Conservation (phyloP, 1,140 invertebrate genomes). For the Stegodyphus mimosarum region DNA sequence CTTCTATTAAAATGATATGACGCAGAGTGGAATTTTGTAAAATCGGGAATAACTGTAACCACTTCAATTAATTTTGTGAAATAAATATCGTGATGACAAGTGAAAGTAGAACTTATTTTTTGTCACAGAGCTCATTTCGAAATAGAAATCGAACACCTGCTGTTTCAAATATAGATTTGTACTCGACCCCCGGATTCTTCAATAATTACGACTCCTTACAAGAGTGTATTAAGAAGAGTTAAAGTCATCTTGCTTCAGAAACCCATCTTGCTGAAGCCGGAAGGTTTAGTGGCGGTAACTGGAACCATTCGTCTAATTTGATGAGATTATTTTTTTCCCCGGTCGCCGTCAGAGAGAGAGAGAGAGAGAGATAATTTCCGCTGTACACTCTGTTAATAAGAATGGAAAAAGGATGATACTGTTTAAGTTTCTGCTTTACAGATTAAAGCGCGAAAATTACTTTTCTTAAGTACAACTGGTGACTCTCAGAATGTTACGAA, state of each 20-base stretch:
- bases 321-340: slow-evolving; percentile 24
- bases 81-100: too few species aligned
- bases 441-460: slow-evolving; percentile 50
- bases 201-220: slow-evolving; percentile 44
- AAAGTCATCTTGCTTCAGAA: slow-evolving; percentile 33
- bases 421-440: slow-evolving; percentile 25
- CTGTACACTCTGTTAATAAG: slow-evolving; percentile 38
- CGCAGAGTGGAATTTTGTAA: too few species aligned
- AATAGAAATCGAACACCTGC: background rate
- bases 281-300: slow-evolving; percentile 5
- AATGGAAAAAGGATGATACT: slow-evolving; percentile 19
- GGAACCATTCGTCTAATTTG: slow-evolving; percentile 45
- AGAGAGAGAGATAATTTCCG: slow-evolving; percentile 4
- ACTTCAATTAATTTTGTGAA: too few species aligned
- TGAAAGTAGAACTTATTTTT: too few species aligned
- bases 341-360: background rate
- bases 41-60: too few species aligned
- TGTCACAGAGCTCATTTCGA: background rate
- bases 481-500: background rate
- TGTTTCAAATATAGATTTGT: slow-evolving; percentile 14
- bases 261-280: background rate
- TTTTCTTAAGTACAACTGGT: slow-evolving; percentile 37
- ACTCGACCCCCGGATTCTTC: slow-evolving; percentile 3
- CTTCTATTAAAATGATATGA: too few species aligned
- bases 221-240: slow-evolving; percentile 17